phyloP scores from a whole-genome alignment of 1,140 invertebrate species.

The Drosophila seguyi region DNA sequence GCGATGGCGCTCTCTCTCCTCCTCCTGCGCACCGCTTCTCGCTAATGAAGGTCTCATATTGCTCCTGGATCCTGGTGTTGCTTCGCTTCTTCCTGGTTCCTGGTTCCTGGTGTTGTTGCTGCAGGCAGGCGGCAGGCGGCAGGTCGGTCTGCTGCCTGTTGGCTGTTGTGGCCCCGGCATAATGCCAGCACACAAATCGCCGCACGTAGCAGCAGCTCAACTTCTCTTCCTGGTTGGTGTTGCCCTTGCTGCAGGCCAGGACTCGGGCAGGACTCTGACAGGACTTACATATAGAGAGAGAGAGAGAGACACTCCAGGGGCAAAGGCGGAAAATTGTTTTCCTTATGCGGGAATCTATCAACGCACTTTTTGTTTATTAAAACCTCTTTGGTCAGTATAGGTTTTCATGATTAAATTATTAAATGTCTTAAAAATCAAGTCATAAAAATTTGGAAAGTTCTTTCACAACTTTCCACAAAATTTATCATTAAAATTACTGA shows the following conservation, averaged over 20 bases:
- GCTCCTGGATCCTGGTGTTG: conserved; percentile 36
- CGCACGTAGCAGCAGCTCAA: conserved; percentile 67
- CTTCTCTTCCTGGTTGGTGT: conserved; percentile 39
- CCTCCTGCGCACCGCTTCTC: conserved; percentile 10
- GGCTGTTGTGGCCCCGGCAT: conserved; percentile 34
- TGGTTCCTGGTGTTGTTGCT: conserved; percentile 28
- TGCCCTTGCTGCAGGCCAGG: conserved; percentile 36
- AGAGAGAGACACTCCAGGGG: not conserved
- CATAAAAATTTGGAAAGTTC: not conserved
- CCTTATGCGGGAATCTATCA: not conserved
- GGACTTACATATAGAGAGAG: conserved; percentile 11
- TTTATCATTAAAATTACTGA: not conserved
- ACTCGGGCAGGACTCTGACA: conserved; percentile 16
- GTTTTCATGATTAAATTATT: no score
- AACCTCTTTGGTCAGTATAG: no score
- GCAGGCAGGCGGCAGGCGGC: conserved; percentile 1
- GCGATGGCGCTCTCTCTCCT: not conserved
- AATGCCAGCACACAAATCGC: conserved; percentile 53
- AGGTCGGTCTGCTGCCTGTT: conserved; percentile 6
- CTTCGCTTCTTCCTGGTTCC: not conserved
- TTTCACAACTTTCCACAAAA: not conserved
- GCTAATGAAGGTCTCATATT: conserved; percentile 77
- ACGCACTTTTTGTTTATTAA: not conserved
- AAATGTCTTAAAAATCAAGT: not conserved
- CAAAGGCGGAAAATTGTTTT: not conserved